Conservation (phyloP, 2,113 vertebrate species). For the Micronisus gabar region DNA sequence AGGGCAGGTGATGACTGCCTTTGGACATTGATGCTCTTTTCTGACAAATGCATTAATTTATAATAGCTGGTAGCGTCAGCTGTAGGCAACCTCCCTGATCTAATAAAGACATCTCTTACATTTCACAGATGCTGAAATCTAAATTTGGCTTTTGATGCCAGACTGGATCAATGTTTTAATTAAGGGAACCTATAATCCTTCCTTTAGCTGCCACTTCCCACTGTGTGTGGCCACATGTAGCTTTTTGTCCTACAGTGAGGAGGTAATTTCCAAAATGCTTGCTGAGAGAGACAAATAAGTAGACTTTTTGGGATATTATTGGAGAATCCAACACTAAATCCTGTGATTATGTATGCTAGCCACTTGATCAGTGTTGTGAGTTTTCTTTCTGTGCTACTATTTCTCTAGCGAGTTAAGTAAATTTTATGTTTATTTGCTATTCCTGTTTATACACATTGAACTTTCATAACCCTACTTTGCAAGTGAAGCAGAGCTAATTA, state of each 20-base stretch:
- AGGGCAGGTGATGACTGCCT: not conserved
- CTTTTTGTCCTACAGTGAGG: not conserved
- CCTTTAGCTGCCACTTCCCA: not conserved
- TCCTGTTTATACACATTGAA: not conserved
- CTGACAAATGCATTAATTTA: not conserved
- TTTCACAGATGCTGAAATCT: not conserved
- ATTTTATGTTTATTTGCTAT: not conserved
- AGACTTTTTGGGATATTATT: not conserved
- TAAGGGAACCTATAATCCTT: not conserved
- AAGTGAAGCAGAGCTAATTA: not conserved
- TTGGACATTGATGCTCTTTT: not conserved
- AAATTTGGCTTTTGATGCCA: not conserved
- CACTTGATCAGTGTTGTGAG: not conserved
- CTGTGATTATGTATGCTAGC: not conserved
- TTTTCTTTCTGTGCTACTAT: not conserved
- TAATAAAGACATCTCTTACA: not conserved
- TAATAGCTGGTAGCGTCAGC: not conserved
- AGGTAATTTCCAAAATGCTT: not conserved
- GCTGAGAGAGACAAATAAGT: not conserved
- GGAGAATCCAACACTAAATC: not conserved
- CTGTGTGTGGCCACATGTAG: not conserved
- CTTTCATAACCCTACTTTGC: not conserved
- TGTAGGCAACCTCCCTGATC: not conserved
- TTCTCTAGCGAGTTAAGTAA: not conserved
- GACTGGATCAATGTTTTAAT: not conserved